Evolutionary conservation across 2,797 vertebrate genomes (phyloP).

Genomic region (Cryptoblepharus egeriae): DNA sequence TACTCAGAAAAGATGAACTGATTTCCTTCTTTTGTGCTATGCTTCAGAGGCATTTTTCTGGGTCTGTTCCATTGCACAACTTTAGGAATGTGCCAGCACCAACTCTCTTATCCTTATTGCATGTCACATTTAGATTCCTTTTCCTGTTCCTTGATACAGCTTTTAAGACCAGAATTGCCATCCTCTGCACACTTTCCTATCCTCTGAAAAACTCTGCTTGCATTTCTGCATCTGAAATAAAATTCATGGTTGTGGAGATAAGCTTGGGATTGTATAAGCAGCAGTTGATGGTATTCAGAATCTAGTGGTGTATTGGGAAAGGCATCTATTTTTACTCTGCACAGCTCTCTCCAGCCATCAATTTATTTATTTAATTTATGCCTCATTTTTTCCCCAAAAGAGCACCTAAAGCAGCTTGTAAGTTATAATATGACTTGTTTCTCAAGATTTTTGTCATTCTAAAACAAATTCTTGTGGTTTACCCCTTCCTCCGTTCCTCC

Average conservation of each 20-base stretch:
- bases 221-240: neutral
- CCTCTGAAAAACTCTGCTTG: neutral
- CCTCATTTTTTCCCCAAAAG: no score
- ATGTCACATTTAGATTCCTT: neutral
- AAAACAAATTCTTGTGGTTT: neutral
- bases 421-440: no score
- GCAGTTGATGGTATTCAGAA: neutral
- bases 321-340: neutral
- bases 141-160: neutral
- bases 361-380: no score
- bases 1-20: neutral
- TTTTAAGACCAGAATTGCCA: neutral
- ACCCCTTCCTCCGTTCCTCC: neutral
- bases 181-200: neutral
- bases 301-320: neutral
- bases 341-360: neutral
- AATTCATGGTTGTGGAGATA: neutral
- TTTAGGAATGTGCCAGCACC: neutral
- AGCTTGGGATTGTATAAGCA: neutral
- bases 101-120: neutral
- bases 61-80: neutral
- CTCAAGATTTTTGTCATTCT: neutral
- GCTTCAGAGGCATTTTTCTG: neutral
- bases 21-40: neutral
- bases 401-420: no score